Evolutionary conservation across 2,113 vertebrate species (phyloP).

Genomic region (Chitala chitala): DNA sequence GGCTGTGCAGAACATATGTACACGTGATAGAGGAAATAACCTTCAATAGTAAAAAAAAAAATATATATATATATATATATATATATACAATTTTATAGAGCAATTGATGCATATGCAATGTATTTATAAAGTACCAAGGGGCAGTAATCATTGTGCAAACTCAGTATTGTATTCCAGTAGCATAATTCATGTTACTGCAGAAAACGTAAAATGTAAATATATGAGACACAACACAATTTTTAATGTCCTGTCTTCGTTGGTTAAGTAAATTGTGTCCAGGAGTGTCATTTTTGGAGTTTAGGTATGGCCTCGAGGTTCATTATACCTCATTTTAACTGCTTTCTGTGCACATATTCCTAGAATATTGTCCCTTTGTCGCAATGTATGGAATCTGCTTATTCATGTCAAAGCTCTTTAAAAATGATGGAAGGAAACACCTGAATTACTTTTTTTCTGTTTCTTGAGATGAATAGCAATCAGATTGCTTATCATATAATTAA

Average conservation of each 20-base stretch:
- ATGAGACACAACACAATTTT: constrained; percentile 1
- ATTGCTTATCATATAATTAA: no score
- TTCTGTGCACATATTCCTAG: not conserved
- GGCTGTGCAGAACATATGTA: not conserved
- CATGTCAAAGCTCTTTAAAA: not conserved
- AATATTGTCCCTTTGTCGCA: not conserved
- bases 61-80: not conserved
- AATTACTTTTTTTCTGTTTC: not conserved
- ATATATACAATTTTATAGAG: not conserved
- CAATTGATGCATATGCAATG: not conserved
- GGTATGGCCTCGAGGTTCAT: not conserved
- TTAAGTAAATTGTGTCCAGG: constrained; percentile 6
- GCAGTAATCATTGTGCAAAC: not conserved
- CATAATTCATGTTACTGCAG: not conserved
- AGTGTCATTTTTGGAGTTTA: not conserved
- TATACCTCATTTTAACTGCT: not conserved
- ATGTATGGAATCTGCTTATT: not conserved
- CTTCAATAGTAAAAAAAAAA: not conserved
- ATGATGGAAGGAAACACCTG: not conserved
- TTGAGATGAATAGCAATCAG: not conserved
- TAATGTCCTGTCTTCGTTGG: not conserved
- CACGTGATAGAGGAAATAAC: not conserved
- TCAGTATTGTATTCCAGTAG: not conserved
- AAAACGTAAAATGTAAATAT: not conserved
- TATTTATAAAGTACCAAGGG: not conserved